Base-by-base conservation (phyloP, 2,888 invertebrate species). In the Anarsia innoxiella region DNA sequence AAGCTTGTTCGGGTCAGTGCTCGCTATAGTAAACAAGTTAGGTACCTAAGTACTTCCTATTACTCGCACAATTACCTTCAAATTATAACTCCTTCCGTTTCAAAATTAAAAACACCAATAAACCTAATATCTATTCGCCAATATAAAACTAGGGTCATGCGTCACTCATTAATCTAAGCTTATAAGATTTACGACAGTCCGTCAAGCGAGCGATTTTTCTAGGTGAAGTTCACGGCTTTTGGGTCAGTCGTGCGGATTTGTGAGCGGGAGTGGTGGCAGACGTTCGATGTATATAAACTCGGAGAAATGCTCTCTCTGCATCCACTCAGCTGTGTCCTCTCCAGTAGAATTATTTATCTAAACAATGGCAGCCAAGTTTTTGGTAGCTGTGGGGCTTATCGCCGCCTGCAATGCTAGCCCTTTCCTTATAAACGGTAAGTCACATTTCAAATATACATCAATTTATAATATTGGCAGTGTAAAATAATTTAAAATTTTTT, bases 271-370 rank as follows among this genome's bases (percentile, higher is more conserved):
- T 57, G 72, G 70, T 66, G 70, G 61, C 40, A 51, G 40, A 12
- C 48, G 43, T n/a, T n/a, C 46, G 48, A 45, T 45, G 65, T 83
- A 83, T 83, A 80, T 66, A 83, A 77, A 57, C 71, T 56, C 60
- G 67, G 78, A 76, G 83, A 83, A 83, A 83, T 80, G 73, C 83
- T 83, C 70, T 83, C 82, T 66, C 83, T 62, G 54, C 69, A 82
- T 78, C 71, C 79, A 82, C 62, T 79, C 67, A 65, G 41, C 61
- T 52, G 64, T 55, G 56, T 67, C 62, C 64, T 62, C 56, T 67
- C 59, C 49, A 37, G 52, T 49, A 49, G 29, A 51, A 57, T 53
- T 41, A 35, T 45, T 40, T n/a, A 4, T n/a, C 25, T 25, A 44
- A 61, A 52, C 50, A 45, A 82, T 84, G 83, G 83, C 79, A 42